These are phyloP conservation scores for Formica exsecta DNA, from an alignment of 1,140 invertebrate genomes.

Conservation along the genomic window DNA sequence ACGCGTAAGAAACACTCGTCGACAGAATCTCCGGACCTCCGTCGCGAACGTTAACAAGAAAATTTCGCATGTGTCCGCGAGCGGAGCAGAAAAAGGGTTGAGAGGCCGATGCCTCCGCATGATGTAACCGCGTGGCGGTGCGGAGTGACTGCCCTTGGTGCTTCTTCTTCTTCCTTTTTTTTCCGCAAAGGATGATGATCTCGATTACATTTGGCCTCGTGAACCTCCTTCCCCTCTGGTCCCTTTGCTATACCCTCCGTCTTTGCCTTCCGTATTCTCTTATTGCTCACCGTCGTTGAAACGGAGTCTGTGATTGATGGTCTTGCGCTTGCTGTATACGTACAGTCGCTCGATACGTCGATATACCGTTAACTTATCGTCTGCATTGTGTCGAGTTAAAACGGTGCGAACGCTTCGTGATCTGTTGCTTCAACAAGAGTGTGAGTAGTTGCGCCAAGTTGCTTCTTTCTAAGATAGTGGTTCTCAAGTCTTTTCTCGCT, in stretches of 20 bases:
- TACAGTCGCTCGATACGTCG: slow-evolving; percentile 48
- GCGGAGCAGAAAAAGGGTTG: slow-evolving; percentile 39
- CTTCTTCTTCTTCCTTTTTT: neutral
- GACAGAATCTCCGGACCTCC: slow-evolving; percentile 2
- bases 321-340: slow-evolving; percentile 36
- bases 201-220: slow-evolving; percentile 57
- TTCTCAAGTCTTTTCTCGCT: neutral
- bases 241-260: neutral
- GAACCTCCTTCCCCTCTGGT: neutral
- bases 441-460: slow-evolving; percentile 28
- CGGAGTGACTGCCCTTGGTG: slow-evolving; percentile 49
- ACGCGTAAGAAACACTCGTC: neutral
- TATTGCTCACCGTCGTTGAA: slow-evolving; percentile 46
- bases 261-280: neutral
- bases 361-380: slow-evolving; percentile 60
- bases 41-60: slow-evolving; percentile 33
- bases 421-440: slow-evolving; percentile 45
- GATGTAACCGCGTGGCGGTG: slow-evolving; percentile 42
- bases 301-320: slow-evolving; percentile 53
- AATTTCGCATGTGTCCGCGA: slow-evolving; percentile 43
- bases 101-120: slow-evolving; percentile 54
- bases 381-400: slow-evolving; percentile 59
- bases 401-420: slow-evolving; percentile 42
- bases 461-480: slow-evolving; percentile 13
- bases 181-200: slow-evolving; percentile 43